Evolutionary conservation across 1,140 invertebrate species (phyloP), one percentile per base, ranked within the genome.

Genomic region (Solenopsis fugax): DNA sequence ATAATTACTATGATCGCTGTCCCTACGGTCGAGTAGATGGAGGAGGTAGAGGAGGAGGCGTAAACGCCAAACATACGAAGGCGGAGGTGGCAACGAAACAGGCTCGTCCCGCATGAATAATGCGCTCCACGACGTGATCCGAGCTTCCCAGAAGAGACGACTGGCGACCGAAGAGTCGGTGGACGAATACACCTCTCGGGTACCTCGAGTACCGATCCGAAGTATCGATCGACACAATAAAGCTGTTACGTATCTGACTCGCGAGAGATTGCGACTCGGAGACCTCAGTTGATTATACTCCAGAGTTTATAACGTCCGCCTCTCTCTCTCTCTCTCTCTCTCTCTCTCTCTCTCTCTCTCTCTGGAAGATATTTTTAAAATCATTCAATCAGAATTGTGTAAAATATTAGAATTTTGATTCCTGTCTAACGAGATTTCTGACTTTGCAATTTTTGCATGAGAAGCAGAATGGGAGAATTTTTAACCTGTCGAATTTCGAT

Each of bases 61-160:
- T 80, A 69, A 88, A 58, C 56, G 58, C 84, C 62, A 82, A 78
- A 84, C 21, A 50, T 88, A 87, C 54, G 85, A 86, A 89, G 87
- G 65, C 77, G 84, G 77, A 88, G 85, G 82, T 84, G 88, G 69
- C 54, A 77, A 90, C 80, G 86, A 85, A 86, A 76, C 71, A 88
- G 87, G 86, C 81, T 84, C 88, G 69, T 41, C 87, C 91, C 88
- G 91, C 93, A 93, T 93, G 92, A 93, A 93, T 93, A 93, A 93
- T 93, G 92, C 89, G 56, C 87, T 64, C 76, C 78, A 84, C 88
- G 87, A 89, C 77, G 86, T 85, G 89, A 92, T 91, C 88, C 87
- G 90, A 92, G 88, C 90, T 93, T 94, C 93, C 93, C 82, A 91
- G 93, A 94, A 94, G 92, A 86, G 88, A 87, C 82, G 78, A 75